phyloP scores from a whole-genome alignment of 2,888 invertebrate species.

The Dioctria linearis region DNA sequence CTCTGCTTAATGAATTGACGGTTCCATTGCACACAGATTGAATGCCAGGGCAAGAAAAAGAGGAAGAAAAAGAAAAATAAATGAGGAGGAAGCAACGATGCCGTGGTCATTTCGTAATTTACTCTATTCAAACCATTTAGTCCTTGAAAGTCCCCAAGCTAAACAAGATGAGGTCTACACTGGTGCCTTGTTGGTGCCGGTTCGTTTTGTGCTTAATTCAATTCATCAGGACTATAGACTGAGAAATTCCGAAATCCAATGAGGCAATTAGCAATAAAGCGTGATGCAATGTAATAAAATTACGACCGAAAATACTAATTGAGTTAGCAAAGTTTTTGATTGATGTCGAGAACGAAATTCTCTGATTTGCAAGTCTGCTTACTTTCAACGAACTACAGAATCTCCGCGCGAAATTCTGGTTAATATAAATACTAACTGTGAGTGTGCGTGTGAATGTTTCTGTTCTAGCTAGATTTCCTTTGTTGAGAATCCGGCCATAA shows the following conservation, averaged over 20 bases:
- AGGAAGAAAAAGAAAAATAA: no score
- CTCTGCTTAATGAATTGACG: slow-evolving; percentile 29
- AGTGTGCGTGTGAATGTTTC: not conserved
- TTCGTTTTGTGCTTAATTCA: not conserved
- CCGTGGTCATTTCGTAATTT: slow-evolving; percentile 26
- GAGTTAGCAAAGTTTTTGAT: slow-evolving; percentile 57
- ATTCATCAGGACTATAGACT: slow-evolving; percentile 25
- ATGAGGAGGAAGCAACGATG: no score
- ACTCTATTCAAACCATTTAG: slow-evolving; percentile 22
- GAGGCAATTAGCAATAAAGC: no score
- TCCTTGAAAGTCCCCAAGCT: no score
- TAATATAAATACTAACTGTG: not conserved
- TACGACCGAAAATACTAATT: slow-evolving; percentile 57
- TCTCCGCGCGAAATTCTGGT: no score
- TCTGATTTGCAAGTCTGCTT: slow-evolving; percentile 27
- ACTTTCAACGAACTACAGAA: not conserved
- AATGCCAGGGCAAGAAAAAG: no score
- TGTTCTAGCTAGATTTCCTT: no score
- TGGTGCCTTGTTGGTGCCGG: not conserved
- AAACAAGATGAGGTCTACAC: no score
- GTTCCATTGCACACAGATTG: no score
- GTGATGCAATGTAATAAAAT: no score
- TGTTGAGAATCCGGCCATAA: no score
- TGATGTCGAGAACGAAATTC: slow-evolving; percentile 47
- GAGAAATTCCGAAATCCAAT: slow-evolving; percentile 43